phyloP scores from a whole-genome alignment of 53 echinoderm and acorn worm genomes.

The Paracentrotus lividus region DNA sequence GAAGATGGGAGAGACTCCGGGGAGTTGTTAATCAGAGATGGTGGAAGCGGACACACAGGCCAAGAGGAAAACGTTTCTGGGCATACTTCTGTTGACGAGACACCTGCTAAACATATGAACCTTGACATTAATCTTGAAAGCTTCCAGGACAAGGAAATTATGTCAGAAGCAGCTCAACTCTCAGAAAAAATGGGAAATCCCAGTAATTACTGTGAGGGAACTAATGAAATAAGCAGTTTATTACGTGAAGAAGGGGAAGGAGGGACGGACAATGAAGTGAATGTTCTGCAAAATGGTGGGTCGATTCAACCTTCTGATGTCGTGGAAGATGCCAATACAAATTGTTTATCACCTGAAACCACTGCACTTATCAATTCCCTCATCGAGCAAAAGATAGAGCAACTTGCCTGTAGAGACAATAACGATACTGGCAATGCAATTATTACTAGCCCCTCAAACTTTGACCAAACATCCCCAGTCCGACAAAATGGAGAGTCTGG shows the following conservation, averaged over 20 bases:
- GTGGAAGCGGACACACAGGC: too few species aligned
- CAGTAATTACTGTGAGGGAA: not conserved
- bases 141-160: not conserved
- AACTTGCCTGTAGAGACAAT: not conserved
- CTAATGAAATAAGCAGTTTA: not conserved
- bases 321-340: not conserved
- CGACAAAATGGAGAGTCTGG: not conserved
- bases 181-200: slow-evolving; percentile 18
- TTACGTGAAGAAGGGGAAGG: too few species aligned
- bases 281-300: not conserved
- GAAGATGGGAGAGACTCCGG: not conserved
- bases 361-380: not conserved
- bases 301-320: not conserved
- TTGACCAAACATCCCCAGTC: not conserved
- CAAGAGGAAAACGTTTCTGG: not conserved
- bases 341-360: not conserved
- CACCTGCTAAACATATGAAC: not conserved
- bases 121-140: not conserved
- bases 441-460: not conserved
- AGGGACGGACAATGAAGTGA: not conserved
- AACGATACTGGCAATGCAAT: not conserved
- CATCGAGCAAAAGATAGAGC: not conserved
- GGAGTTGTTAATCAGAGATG: not conserved
- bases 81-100: not conserved
- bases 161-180: not conserved